Base-by-base conservation (phyloP, 2,113 vertebrate species). In the Arothron firmamentum region DNA sequence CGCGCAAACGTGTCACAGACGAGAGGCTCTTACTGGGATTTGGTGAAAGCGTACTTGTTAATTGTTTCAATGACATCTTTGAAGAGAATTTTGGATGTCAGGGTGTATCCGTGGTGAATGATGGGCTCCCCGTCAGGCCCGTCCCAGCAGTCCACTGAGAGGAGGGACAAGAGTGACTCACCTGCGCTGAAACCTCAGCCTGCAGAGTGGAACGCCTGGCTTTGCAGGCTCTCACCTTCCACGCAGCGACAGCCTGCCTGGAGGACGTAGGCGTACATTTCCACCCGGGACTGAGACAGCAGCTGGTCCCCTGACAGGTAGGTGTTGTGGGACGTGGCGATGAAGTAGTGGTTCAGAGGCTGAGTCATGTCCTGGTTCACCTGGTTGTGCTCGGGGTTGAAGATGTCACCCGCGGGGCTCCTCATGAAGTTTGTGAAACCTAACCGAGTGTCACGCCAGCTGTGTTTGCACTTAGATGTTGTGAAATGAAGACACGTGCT, bases 251-350 rank as follows among this genome's bases (percentile, higher is more conserved):
- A 98, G 75, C 95, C 96, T 0, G 94, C 88, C 69, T 97, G 95
- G n/a, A 97, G 91, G 59, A 95, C 96, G 85, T 95, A 93, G 3
- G 94, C 92, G 0, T 98, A 98, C 96, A 97, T 98, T 82, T 98
- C 96, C 43, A 90, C 95, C 18, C 96, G 88, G 1, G 95, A 97
- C 88, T 98, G 94, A 59, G 96, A 98, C 78, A 94, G 90, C 80
- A 98, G 92, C 83, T 98, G 96, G 87, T 97, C 96, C 13, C 95
- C 96, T 65, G 88, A 92, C 87, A 98, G 92, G 92, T 98, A 98
- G 80, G 96, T 98, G 88, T 98, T 98, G 84, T 98, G 96, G 41
- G 96, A 98, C 0, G 96, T 96, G 75, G 94, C 87, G 66, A 97
- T 97, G 79, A 93, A 98, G 59, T 98, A 98, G 85, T 95, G 92